These are phyloP conservation scores for Serilophus lunatus DNA, from an alignment of 2,113 vertebrate species.

Conservation along the genomic window DNA sequence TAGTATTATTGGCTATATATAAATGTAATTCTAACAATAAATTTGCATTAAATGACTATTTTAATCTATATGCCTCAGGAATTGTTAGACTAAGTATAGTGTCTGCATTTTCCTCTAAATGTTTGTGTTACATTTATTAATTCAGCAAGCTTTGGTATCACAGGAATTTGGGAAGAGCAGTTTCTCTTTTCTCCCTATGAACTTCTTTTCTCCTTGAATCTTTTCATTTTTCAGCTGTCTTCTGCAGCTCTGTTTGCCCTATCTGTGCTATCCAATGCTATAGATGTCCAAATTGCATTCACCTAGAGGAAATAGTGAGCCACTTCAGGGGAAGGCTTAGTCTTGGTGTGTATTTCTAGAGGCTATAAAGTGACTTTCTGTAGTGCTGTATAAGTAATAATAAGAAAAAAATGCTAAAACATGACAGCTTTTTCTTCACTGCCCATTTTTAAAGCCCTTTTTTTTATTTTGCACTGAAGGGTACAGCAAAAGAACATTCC, in stretches of 20 bases:
- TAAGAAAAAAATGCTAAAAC: neutral
- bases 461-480: neutral
- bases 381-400: neutral
- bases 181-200: neutral
- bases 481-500: neutral
- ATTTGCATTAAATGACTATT: neutral
- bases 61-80: neutral
- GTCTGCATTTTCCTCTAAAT: neutral
- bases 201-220: neutral
- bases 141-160: neutral
- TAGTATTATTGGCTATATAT: neutral
- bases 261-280: neutral
- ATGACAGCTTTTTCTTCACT: neutral
- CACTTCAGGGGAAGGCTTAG: neutral
- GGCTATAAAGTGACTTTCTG: neutral
- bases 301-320: neutral
- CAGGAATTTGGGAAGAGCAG: neutral
- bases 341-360: neutral
- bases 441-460: neutral
- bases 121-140: slow-evolving; percentile 45
- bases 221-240: neutral
- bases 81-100: neutral
- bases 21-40: neutral
- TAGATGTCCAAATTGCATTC: neutral
- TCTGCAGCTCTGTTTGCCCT: neutral